Evolutionary conservation across 1,140 invertebrate species (phyloP).

Genomic region (Trachymyrmex septentrionalis): DNA sequence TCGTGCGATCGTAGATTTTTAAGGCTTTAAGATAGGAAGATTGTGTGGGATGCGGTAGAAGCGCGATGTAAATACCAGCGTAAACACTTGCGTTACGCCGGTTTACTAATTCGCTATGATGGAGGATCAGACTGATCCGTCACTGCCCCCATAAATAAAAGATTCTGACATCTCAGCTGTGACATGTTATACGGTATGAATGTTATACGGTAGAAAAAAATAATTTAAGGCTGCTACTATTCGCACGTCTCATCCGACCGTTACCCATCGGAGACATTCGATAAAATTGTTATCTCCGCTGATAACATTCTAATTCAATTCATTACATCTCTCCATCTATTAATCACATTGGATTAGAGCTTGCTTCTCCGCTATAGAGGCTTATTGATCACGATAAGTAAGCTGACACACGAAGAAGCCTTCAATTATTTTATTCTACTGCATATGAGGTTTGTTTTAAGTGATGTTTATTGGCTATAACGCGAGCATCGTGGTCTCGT

Average conservation of each 20-base stretch:
- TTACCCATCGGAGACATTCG: background rate
- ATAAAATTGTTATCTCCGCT: background rate
- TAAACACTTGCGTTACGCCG: background rate
- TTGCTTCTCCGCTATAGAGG: background rate
- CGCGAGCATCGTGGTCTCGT: constrained; percentile 34
- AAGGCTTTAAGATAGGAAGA: constrained; percentile 19
- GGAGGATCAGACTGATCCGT: constrained; percentile 39
- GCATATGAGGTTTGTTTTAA: background rate
- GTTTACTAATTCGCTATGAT: constrained; percentile 18
- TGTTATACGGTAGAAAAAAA: constrained; percentile 33
- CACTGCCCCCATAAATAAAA: background rate
- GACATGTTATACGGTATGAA: constrained; percentile 19
- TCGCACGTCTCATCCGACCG: background rate
- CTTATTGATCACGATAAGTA: background rate
- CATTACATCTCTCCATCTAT: background rate
- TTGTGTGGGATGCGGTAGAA: background rate
- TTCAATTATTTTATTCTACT: constrained; percentile 40
- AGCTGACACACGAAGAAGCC: background rate
- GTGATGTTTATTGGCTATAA: background rate
- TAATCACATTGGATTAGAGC: constrained; percentile 26
- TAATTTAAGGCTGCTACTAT: constrained; percentile 42
- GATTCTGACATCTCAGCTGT: constrained; percentile 13
- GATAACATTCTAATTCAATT: constrained; percentile 8
- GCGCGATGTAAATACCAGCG: constrained; percentile 26
- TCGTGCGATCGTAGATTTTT: constrained; percentile 62